These are phyloP conservation scores for Atopsyche davidsoni DNA, from an alignment of 1,140 invertebrate species.

Conservation along the genomic window DNA sequence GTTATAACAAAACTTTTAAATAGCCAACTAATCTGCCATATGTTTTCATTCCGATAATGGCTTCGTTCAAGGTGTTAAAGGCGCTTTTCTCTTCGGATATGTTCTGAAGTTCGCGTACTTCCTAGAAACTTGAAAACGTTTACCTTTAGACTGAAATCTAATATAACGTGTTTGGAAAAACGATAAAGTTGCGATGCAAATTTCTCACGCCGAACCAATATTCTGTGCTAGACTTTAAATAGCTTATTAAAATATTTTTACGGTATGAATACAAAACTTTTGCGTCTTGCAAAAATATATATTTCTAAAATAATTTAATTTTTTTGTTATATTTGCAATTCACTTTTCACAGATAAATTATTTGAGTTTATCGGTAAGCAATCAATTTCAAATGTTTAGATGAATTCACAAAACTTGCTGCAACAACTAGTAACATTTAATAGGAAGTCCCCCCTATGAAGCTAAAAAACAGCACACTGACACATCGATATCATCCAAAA, in stretches of 20 bases:
- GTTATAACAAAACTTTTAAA: slow-evolving; percentile 13
- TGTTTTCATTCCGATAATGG: slow-evolving; percentile 26
- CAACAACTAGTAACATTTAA: too few species aligned
- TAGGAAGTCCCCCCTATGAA: too few species aligned
- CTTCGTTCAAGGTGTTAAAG: slow-evolving; percentile 12
- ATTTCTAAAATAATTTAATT: too few species aligned
- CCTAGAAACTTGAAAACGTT: slow-evolving; percentile 14
- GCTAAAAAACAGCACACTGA: slow-evolving; percentile 7
- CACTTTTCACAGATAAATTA: slow-evolving; percentile 7
- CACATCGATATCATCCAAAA: slow-evolving; percentile 8
- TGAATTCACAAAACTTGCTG: too few species aligned
- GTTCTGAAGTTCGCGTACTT: slow-evolving; percentile 2
- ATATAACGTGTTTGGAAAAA: slow-evolving; percentile 4
- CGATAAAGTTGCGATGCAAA: slow-evolving; percentile 12
- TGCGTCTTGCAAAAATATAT: too few species aligned
- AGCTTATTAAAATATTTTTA: slow-evolving; percentile 9
- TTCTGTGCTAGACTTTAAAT: too few species aligned
- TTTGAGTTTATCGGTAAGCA: too few species aligned
- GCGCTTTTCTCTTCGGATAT: slow-evolving; percentile 14
- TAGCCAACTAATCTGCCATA: slow-evolving; percentile 12
- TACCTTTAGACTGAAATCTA: slow-evolving; percentile 18
- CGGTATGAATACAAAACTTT: neutral
- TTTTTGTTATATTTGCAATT: neutral
- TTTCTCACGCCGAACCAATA: neutral
- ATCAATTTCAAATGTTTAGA: too few species aligned